Evolutionary conservation across 64 coral and sea anemone species (phyloP).

Genomic region (Actinia equina): DNA sequence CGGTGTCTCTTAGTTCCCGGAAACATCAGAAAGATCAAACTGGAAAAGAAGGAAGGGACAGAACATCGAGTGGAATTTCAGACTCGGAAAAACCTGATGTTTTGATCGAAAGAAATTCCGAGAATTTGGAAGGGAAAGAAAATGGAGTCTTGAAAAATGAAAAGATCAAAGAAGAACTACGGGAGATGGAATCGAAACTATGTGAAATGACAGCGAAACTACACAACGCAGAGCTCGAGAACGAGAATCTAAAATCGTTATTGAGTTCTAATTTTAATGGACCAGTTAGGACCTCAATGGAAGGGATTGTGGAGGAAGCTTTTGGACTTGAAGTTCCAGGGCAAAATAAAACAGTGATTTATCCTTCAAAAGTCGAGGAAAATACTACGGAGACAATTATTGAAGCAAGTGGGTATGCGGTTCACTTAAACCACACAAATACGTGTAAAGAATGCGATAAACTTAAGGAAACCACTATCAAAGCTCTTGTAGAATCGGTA

Average conservation of each 20-base stretch:
- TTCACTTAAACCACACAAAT: constrained; percentile 47
- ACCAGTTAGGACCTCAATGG: not conserved
- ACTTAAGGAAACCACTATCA: constrained; percentile 68
- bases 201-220: constrained; percentile 32
- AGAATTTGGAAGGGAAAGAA: constrained; percentile 59
- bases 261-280: constrained; percentile 27
- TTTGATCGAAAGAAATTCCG: constrained; percentile 36
- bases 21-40: constrained; percentile 36
- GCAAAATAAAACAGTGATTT: constrained; percentile 46
- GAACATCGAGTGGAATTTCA: constrained; percentile 34
- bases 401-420: constrained; percentile 61
- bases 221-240: constrained; percentile 50
- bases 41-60: constrained; percentile 22
- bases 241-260: constrained; percentile 80
- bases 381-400: constrained; percentile 61
- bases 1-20: constrained; percentile 51
- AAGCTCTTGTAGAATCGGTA: constrained; percentile 83
- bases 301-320: not conserved
- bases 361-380: constrained; percentile 83
- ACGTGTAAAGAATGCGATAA: constrained; percentile 92
- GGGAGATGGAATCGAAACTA: constrained; percentile 20
- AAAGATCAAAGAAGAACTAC: constrained; percentile 49
- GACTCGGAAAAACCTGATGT: constrained; percentile 35
- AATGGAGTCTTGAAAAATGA: constrained; percentile 37
- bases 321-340: constrained; percentile 2